These are phyloP conservation scores for Scolopax mira DNA, from an alignment of 2,113 vertebrate species.

Conservation along the genomic window DNA sequence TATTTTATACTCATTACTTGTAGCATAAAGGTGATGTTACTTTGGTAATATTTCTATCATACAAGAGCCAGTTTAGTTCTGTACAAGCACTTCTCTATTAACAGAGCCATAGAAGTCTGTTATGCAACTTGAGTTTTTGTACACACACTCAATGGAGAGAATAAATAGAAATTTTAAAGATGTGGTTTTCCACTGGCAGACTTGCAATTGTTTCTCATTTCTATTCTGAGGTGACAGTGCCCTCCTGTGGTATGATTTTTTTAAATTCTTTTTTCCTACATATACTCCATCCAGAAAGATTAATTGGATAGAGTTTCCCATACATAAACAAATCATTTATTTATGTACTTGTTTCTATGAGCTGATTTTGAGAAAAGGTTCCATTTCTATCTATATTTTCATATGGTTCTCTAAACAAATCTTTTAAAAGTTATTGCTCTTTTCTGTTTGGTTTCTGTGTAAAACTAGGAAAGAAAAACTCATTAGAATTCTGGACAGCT, in stretches of 20 bases:
- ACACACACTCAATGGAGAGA: neutral
- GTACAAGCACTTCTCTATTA: neutral
- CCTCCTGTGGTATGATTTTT: neutral
- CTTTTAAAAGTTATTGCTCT: neutral
- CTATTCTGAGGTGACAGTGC: neutral
- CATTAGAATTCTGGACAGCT: neutral
- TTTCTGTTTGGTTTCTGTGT: neutral
- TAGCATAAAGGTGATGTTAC: neutral
- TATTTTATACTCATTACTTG: constrained; percentile 23
- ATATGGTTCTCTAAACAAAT: neutral
- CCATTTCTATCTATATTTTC: neutral
- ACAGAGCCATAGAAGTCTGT: neutral
- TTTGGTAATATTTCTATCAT: neutral
- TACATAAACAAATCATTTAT: neutral
- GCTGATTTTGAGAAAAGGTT: neutral
- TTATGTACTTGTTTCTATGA: neutral
- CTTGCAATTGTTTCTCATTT: neutral
- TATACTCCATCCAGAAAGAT: neutral
- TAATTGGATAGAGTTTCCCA: neutral
- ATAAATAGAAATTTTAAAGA: neutral
- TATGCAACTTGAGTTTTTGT: neutral
- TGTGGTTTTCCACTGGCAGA: neutral
- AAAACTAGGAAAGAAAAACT: neutral
- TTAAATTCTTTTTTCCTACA: neutral
- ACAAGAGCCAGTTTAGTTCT: neutral